Evolutionary conservation across 1,140 invertebrate genomes (phyloP), one percentile per base, ranked within the genome.

Genomic region (Aradophagus sp.): DNA sequence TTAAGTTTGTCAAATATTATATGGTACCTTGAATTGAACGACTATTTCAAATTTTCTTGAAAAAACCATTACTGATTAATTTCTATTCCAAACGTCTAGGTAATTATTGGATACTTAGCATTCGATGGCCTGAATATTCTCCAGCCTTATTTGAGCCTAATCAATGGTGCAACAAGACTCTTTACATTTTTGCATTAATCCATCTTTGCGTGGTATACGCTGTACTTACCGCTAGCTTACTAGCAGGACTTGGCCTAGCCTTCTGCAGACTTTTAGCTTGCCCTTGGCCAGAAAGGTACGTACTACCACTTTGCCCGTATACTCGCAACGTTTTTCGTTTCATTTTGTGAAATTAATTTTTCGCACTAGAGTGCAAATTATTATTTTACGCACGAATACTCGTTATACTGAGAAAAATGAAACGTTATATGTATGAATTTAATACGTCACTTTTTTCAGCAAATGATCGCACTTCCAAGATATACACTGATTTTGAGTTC

Each of bases 31-130:
- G n/a, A n/a, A n/a, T n/a, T n/a, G n/a, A n/a, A n/a, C n/a, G n/a
- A n/a, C n/a, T n/a, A n/a, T n/a, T n/a, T n/a, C n/a, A n/a, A n/a
- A n/a, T n/a, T n/a, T n/a, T n/a, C n/a, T n/a, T n/a, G n/a, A n/a
- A n/a, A n/a, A n/a, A n/a, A n/a, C n/a, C n/a, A n/a, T n/a, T n/a
- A n/a, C n/a, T n/a, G n/a, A n/a, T n/a, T n/a, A n/a, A 13, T 38
- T 38, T 19, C 2, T 38, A n/a, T 26, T 42, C 1, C 13, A 23
- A 31, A 14, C 48, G 87, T 5, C 78, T 90, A 78, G 93, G 93
- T 11, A 94, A 94, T 82, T 92, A 91, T 76, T 93, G 92, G 92
- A 93, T 93, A n/a, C 84, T 92, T 17, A 86, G 87, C 62, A 92
- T 93, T 74, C 90, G 90, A 84, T 91, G 91, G 89, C 92, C 93